Evolutionary conservation across 2,888 invertebrate genomes (phyloP), one percentile per base, ranked within the genome.

Genomic region (Melanchra persicariae): DNA sequence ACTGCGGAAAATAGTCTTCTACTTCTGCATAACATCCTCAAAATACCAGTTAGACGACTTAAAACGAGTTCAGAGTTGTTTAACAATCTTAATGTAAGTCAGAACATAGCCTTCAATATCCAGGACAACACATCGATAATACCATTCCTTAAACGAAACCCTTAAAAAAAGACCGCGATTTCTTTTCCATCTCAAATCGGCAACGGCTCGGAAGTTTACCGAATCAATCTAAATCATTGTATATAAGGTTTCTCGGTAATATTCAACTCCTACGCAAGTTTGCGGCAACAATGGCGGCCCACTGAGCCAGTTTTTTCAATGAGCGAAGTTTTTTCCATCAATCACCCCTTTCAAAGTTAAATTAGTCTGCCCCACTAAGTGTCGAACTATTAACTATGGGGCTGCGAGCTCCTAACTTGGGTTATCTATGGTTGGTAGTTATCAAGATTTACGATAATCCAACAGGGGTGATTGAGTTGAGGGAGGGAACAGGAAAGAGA

Each of bases 331-430:
- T 79, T 83, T 79, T 74, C 69, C 77, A 85, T 84, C 85, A 74
- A 85, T 85, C 85, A 85, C 81, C 74, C 86, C 86, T 74, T 81
- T 77, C 65, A 72, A 85, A 85, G 81, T 85, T 85, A 83, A 83
- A 86, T 85, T 86, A 86, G 76, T 68, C 73, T 54, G 78, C 59
- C 71, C 67, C 67, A 69, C 55, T 61, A 80, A 84, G 79, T 82
- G 82, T 84, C 81, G 19, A 85, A 84, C 83, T 83, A 83, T 83
- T 78, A 72, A 84, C 74, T 81, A 84, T 65, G 55, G 67, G 62
- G 68, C 43, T 30, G 37, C 26, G 26, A 34, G 58, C 22, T 49
- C 40, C 57, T 43, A 4, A 40, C 24, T 34, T 54, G 24, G 49
- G 52, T 6, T 43, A 37, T 24, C 34, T 57, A 79, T 12, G 26